phyloP scores from a whole-genome alignment of 2,888 invertebrate genomes.

The Conomelus anceps region DNA sequence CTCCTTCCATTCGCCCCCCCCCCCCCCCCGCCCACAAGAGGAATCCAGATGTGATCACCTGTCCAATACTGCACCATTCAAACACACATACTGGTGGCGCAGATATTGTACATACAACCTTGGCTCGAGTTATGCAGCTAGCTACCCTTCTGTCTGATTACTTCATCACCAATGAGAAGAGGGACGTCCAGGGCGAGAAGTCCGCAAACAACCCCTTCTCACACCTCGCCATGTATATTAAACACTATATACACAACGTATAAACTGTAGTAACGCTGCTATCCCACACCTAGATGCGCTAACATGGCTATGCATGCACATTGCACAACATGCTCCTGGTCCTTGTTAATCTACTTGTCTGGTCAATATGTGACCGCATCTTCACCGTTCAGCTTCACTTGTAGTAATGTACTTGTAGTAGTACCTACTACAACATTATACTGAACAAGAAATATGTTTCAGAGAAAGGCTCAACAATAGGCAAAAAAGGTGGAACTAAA shows the following conservation, averaged over 20 bases:
- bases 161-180: not conserved
- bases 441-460: no score
- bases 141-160: not conserved
- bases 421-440: not conserved
- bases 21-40: not conserved
- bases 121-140: not conserved
- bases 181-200: not conserved
- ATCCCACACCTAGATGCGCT: not conserved
- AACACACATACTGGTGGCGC: not conserved
- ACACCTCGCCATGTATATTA: not conserved
- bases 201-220: not conserved
- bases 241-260: not conserved
- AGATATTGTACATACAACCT: not conserved
- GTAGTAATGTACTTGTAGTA: not conserved
- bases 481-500: no score
- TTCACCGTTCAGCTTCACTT: not conserved
- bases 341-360: not conserved
- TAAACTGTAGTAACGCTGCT: not conserved
- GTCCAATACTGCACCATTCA: no score
- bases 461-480: no score
- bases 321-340: not conserved
- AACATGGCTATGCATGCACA: not conserved
- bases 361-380: not conserved
- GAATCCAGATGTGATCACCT: not conserved
- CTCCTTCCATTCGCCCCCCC: no score